phyloP scores from a whole-genome alignment of 2,888 invertebrate genomes.

The Cantharis lateralis region DNA sequence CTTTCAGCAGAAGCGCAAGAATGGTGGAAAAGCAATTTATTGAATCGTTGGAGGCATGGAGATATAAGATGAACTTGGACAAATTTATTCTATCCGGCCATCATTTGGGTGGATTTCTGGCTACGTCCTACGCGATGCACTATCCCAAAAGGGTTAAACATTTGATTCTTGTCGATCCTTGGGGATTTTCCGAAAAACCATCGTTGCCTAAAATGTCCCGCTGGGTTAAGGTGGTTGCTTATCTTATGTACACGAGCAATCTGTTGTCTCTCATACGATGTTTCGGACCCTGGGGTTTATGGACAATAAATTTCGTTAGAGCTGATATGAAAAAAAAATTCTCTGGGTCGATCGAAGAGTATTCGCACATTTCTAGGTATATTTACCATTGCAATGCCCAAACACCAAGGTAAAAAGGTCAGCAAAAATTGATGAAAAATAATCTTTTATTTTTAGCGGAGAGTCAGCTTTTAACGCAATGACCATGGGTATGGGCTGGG shows the following conservation, averaged over 20 bases:
- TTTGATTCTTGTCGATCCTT: constrained; percentile 90
- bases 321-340: background rate
- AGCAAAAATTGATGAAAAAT: background rate
- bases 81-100: constrained; percentile 89
- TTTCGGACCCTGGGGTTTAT: background rate
- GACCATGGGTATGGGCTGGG: background rate
- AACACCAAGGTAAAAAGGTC: background rate
- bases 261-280: background rate
- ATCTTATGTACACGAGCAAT: background rate
- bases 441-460: background rate
- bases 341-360: background rate
- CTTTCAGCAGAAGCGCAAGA: constrained; percentile 75
- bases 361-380: background rate
- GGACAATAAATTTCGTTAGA: background rate
- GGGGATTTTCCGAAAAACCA: constrained; percentile 72
- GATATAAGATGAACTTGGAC: constrained; percentile 81
- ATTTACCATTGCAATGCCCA: background rate
- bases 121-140: constrained; percentile 82
- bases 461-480: background rate
- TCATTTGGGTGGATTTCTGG: constrained; percentile 90
- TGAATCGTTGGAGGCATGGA: constrained; percentile 93
- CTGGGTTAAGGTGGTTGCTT: background rate
- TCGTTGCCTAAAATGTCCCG: constrained; percentile 51
- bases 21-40: constrained; percentile 88
- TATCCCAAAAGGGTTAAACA: constrained; percentile 87